phyloP scores from a whole-genome alignment of 2,113 vertebrate genomes.

The Phocoena sinus region DNA sequence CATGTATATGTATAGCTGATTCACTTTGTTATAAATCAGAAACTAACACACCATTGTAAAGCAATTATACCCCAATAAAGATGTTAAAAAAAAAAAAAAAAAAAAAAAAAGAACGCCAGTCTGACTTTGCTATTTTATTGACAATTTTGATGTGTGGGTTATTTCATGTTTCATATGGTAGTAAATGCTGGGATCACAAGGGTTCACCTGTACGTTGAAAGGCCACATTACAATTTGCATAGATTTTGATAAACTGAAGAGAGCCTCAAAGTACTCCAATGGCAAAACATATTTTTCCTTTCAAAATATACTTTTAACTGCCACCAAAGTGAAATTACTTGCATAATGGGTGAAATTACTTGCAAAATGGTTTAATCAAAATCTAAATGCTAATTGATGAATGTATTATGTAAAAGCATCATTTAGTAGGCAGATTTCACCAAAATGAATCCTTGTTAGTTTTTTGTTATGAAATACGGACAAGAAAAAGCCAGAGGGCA shows the following conservation, averaged over 20 bases:
- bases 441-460: constrained; percentile 15
- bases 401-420: constrained; percentile 35
- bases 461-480: constrained; percentile 47
- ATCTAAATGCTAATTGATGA: constrained; percentile 47
- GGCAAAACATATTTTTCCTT: constrained; percentile 25
- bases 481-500: constrained; percentile 29
- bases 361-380: constrained; percentile 54
- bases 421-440: constrained; percentile 40
- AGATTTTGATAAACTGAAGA: neutral
- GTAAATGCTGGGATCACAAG: neutral
- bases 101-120: neutral
- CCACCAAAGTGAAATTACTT: constrained; percentile 39
- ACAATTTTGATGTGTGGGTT: neutral
- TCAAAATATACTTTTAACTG: constrained; percentile 26
- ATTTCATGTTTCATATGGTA: neutral
- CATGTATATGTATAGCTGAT: too few species aligned
- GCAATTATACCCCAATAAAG: too few species aligned
- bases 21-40: too few species aligned
- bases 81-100: too few species aligned
- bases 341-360: constrained; percentile 49
- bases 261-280: neutral
- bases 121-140: neutral
- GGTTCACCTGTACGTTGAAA: constrained; percentile 2
- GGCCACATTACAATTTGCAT: neutral
- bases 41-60: too few species aligned